Conservation (phyloP, 2,113 vertebrate genomes). For the Porphyrio hochstetteri region DNA sequence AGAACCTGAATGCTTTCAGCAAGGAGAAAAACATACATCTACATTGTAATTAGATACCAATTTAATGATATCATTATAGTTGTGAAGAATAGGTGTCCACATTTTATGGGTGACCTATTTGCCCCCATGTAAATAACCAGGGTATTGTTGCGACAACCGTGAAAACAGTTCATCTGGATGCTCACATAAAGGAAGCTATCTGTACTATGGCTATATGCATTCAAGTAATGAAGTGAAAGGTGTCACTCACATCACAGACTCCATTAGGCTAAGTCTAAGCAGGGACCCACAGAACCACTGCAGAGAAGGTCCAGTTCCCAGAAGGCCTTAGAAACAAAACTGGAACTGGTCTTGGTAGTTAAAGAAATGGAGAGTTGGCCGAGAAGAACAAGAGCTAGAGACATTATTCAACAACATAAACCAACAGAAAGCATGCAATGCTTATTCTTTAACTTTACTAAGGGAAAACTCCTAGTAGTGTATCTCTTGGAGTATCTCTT, state of each 20-base stretch:
- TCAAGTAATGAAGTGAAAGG: slow-evolving; percentile 7
- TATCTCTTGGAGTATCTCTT: background rate
- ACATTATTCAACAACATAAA: background rate
- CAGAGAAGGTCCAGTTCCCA: background rate
- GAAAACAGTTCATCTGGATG: background rate
- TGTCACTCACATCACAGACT: background rate
- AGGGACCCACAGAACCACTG: background rate
- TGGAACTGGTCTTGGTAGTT: background rate
- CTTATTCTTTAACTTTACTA: background rate
- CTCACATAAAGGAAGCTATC: background rate
- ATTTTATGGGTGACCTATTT: background rate
- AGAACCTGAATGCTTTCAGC: background rate
- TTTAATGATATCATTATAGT: slow-evolving; percentile 11
- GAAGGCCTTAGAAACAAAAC: background rate
- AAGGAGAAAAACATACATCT: background rate
- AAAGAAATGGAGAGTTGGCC: background rate
- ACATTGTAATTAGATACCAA: background rate
- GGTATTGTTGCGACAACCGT: background rate
- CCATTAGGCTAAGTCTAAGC: background rate
- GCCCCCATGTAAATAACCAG: slow-evolving; percentile 2
- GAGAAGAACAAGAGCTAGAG: background rate
- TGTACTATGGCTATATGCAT: background rate
- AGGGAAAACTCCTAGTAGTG: background rate
- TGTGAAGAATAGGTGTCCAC: background rate
- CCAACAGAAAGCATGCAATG: background rate